Conservation (phyloP, 2,113 vertebrate species). For the Dasyprocta punctata region DNA sequence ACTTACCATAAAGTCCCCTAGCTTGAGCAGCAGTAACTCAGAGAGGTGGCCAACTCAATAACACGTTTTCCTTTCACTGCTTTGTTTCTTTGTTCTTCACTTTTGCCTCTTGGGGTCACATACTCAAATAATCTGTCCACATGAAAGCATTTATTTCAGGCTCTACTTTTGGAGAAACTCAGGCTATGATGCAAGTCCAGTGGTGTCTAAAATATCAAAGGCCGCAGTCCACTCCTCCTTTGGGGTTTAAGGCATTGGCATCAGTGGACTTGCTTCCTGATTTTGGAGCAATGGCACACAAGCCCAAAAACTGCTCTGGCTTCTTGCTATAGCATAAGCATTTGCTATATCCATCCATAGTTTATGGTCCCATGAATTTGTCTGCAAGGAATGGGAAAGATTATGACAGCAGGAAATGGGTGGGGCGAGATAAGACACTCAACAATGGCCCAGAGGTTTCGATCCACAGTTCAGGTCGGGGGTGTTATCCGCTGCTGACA, state of each 20-base stretch:
- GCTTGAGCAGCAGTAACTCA: not conserved
- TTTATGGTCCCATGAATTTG: not conserved
- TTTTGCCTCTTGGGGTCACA: not conserved
- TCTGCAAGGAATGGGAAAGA: not conserved
- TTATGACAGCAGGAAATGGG: not conserved
- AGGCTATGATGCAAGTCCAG: not conserved
- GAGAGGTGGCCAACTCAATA: not conserved
- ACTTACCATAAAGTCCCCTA: not conserved
- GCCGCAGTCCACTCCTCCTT: not conserved
- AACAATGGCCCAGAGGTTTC: not conserved
- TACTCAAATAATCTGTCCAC: not conserved
- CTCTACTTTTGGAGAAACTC: not conserved
- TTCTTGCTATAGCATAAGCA: not conserved
- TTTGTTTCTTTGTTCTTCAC: not conserved
- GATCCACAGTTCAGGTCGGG: not conserved
- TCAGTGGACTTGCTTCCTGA: not conserved
- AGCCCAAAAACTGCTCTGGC: not conserved
- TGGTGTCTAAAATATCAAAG: not conserved
- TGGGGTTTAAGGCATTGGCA: not conserved
- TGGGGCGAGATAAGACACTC: not conserved
- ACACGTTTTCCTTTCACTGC: not conserved
- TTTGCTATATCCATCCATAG: not conserved
- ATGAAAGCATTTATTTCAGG: not conserved
- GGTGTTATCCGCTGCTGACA: not conserved
- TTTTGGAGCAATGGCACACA: not conserved